Evolutionary conservation across 2,888 invertebrate genomes (phyloP), one percentile per base, ranked within the genome.

Genomic region (Osmoderma eremita): DNA sequence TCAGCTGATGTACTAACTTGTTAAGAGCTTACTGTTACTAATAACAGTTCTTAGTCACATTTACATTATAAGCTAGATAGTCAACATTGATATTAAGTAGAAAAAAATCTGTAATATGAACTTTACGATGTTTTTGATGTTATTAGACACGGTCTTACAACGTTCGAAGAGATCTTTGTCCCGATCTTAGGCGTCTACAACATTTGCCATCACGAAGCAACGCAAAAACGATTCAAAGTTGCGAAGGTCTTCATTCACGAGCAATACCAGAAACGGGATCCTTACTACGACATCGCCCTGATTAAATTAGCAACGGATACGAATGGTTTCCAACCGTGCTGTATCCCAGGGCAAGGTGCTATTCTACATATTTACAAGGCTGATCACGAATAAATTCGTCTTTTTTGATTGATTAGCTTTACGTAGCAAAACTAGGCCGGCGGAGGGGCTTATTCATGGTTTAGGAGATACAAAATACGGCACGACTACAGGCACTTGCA

Each of bases 261-360:
- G 65, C 69, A 76, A 10, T 82, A 81, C 62, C 48, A 68, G n/a
- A 71, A 70, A 12, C 74, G 78, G 30, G 71, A 74, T 36, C 80
- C 79, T 0, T 82, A 80, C 67, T 81, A 74, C 68, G 82, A 82
- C 69, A 79, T 82, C 66, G 75, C 78, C 42, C 49, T 82, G 22
- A 38, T 82, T 3, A 76, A 72, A 12, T 70, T 82, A 45, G 68
- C 73, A 0, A 72, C 73, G n/a, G 75, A 76, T 24, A 75, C 79
- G 0, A 72, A 62, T 15, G 64, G 65, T 5, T 81, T 74, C 67
- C 69, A 71, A 41, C 80, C 81, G 10, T 74, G 79, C 41, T 82
- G 82, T 71, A 71, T 82, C 51, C 81, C 82, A 48, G 66, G 67
- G 39, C 68, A 67, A 36, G 70, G 80, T 80, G 74, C 73, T 73